phyloP scores from a whole-genome alignment of 1,140 invertebrate genomes.

The Rhopalosiphum padi region DNA sequence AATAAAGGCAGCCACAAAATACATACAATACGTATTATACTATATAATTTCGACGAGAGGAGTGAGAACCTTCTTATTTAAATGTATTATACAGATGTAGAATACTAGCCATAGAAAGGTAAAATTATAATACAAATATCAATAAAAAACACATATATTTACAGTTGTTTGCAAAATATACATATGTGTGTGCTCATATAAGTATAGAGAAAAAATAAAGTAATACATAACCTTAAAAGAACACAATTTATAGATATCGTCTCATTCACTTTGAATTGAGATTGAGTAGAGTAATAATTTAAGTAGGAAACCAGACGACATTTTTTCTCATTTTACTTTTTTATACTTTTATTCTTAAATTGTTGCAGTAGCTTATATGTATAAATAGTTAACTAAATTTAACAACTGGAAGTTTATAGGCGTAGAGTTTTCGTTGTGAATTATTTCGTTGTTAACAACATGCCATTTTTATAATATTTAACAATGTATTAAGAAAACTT shows the following conservation, averaged over 20 bases:
- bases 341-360: neutral
- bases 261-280: neutral
- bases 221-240: neutral
- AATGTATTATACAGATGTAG: neutral
- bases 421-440: neutral
- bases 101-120: neutral
- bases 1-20: neutral
- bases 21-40: neutral
- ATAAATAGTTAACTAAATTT: neutral
- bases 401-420: neutral
- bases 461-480: neutral
- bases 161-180: neutral
- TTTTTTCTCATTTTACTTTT: neutral
- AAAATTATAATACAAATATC: neutral
- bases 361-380: neutral
- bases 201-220: neutral
- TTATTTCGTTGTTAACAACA: neutral
- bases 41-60: neutral
- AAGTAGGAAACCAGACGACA: neutral
- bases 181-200: neutral
- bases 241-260: neutral
- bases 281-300: neutral
- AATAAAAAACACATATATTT: neutral
- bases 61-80: neutral
- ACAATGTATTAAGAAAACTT: neutral